Evolutionary conservation across 1,140 invertebrate species (phyloP).

Genomic region (Temnothorax curvispinosus): DNA sequence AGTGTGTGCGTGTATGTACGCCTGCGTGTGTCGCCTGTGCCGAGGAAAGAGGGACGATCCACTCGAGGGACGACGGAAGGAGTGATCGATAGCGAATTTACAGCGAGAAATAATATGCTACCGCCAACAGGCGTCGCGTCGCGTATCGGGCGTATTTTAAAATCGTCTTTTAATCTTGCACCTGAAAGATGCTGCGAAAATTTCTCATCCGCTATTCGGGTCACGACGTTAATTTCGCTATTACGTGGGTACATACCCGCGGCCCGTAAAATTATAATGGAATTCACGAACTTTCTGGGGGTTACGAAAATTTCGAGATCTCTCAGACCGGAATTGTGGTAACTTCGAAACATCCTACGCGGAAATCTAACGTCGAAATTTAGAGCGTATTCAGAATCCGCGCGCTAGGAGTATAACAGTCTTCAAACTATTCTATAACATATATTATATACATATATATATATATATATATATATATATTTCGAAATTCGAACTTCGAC

Average conservation of each 20-base stretch:
- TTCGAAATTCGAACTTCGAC: neutral
- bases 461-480: neutral
- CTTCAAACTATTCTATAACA: neutral
- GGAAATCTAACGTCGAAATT: constrained; percentile 5
- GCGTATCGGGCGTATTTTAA: neutral
- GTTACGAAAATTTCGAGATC: neutral
- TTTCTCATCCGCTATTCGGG: neutral
- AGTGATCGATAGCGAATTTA: constrained; percentile 53
- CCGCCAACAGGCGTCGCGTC: neutral
- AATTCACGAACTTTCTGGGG: neutral
- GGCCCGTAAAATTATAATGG: neutral
- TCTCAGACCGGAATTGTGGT: neutral
- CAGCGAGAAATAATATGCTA: constrained; percentile 36
- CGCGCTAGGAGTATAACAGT: neutral
- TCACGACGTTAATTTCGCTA: neutral
- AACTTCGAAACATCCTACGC: constrained; percentile 9
- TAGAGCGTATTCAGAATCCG: neutral
- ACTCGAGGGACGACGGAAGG: neutral
- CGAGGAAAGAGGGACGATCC: neutral
- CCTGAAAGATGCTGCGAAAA: neutral
- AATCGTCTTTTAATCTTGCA: neutral
- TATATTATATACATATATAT: neutral
- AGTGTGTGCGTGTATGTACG: neutral
- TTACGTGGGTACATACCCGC: neutral
- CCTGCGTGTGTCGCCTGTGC: neutral